phyloP scores from a whole-genome alignment of 2,113 vertebrate species.

The Dipodomys merriami region DNA sequence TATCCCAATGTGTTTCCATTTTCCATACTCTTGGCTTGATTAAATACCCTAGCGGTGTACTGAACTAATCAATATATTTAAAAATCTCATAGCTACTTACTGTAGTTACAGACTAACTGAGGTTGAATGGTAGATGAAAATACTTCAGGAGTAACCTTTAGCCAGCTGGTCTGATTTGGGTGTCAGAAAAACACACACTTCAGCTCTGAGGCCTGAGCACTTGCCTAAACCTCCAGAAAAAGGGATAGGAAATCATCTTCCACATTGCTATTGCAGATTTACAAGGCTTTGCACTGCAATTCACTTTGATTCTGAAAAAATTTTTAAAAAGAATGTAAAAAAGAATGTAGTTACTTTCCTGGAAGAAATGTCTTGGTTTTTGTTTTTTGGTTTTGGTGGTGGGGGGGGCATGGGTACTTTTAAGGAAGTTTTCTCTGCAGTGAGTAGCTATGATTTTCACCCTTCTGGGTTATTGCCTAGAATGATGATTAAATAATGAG shows the following conservation, averaged over 20 bases:
- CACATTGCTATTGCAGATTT: background rate
- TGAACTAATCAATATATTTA: constrained; percentile 76
- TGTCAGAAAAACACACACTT: constrained; percentile 60
- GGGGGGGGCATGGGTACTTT: background rate
- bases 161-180: constrained; percentile 66
- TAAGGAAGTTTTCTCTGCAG: background rate
- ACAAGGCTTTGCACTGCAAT: background rate
- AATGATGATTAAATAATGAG: background rate
- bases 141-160: constrained; percentile 72
- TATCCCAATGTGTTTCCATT: background rate
- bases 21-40: constrained; percentile 31
- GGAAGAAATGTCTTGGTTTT: background rate
- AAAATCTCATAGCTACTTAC: constrained; percentile 66
- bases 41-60: background rate
- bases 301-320: background rate
- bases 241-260: background rate
- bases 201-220: constrained; percentile 62
- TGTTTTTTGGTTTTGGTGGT: background rate
- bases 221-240: background rate
- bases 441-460: background rate
- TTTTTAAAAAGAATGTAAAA: constrained; percentile 17
- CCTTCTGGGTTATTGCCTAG: background rate
- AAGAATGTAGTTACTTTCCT: background rate
- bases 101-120: constrained; percentile 65
- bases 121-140: constrained; percentile 75